A percentile compares a stretch with the other conserved stretches of the same genome.
Evolutionary conservation across 2,888 invertebrate species (phyloP).

Genomic region (Oscheius onirici): DNA sequence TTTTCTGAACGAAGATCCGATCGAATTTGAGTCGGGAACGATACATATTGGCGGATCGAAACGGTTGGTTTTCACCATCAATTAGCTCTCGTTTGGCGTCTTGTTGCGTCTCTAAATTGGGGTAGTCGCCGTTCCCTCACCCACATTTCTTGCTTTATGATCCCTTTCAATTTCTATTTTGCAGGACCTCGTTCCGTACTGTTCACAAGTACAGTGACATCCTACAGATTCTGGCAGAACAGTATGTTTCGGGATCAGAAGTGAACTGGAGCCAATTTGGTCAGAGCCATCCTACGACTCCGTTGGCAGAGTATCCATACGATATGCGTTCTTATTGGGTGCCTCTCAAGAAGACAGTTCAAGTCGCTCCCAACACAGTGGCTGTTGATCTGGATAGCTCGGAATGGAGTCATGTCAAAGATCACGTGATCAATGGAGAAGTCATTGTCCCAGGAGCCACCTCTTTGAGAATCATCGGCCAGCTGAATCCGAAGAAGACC

Average conservation of each 20-base stretch:
- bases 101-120: neutral
- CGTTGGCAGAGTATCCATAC: constrained; percentile 50
- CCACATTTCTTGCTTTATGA: neutral
- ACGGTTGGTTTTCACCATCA: neutral
- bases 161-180: neutral
- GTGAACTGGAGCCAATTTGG: constrained; percentile 27
- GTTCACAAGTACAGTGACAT: constrained; percentile 1
- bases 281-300: neutral
- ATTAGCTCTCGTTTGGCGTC: constrained; percentile 4
- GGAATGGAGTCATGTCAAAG: constrained; percentile 45
- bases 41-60: neutral
- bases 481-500: constrained; percentile 10
- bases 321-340: constrained; percentile 44
- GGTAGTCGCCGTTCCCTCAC: neutral
- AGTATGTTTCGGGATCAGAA: neutral
- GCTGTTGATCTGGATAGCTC: constrained; percentile 35
- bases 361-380: constrained; percentile 1
- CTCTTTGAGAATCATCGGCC: constrained; percentile 40
- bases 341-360: constrained; percentile 27
- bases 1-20: constrained; percentile 3
- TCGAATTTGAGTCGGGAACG: neutral
- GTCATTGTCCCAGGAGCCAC: constrained; percentile 54
- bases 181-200: constrained; percentile 6
- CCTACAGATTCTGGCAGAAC: neutral
- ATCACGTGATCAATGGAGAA: constrained; percentile 48